A percentile compares a stretch with the other conserved stretches of the same genome.
Evolutionary conservation across 2,113 vertebrate species (phyloP).

Genomic region (Actinemys pallida): DNA sequence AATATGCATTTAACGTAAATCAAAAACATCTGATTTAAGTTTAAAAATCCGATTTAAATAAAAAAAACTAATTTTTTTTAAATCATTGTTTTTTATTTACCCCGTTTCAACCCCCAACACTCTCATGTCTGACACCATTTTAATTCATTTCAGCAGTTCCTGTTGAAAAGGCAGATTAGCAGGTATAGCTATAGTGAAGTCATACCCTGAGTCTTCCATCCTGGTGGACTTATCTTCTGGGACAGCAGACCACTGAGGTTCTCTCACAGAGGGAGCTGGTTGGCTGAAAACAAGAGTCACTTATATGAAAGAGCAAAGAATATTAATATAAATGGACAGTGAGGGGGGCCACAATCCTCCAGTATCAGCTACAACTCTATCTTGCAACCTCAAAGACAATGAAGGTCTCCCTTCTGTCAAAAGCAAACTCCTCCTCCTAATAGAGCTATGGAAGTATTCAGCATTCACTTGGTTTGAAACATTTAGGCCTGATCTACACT

Average conservation of each 20-base stretch:
- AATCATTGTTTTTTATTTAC: not conserved
- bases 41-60: too few species aligned
- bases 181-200: not conserved
- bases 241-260: not conserved
- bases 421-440: not conserved
- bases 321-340: not conserved
- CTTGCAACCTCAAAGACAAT: not conserved
- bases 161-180: not conserved
- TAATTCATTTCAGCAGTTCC: not conserved
- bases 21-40: not conserved
- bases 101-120: not conserved
- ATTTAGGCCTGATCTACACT: not conserved
- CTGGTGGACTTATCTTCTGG: not conserved
- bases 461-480: not conserved
- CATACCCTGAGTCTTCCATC: not conserved
- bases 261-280: not conserved
- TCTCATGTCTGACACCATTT: not conserved
- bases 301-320: not conserved
- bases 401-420: not conserved
- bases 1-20: not conserved
- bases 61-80: not conserved
- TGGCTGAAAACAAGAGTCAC: conserved; percentile 46
- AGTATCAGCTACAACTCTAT: not conserved
- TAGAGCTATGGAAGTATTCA: not conserved
- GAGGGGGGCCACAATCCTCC: not conserved